Evolutionary conservation across 2,113 vertebrate species (phyloP), one percentile per base, ranked within the genome.

Genomic region (Periophthalmodon schlosseri): DNA sequence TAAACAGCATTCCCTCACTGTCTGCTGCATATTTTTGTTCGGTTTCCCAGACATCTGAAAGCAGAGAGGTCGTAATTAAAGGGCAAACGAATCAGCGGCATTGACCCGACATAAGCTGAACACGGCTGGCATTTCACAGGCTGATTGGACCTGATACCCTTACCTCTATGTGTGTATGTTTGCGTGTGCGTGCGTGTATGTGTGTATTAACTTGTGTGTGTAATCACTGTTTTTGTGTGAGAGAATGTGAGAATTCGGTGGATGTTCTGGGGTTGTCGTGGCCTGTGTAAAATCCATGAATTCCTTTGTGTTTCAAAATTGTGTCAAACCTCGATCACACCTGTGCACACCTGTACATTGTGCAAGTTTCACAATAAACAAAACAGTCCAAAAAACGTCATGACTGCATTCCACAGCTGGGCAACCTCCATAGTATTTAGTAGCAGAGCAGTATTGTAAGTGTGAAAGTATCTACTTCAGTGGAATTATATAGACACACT

Each of bases 301-400:
- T 63, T 34, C 60, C 60, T 63, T 34, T 18, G 60, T 34, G 60
- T 63, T 63, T 63, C 60, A 16, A 73, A 46, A 69, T 73, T 49
- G 57, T 28, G 57, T 60, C 57, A 60, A 60, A 28, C 57, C 56
- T 60, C 23, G 46, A 39, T 78, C 67, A 69, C 49, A 67, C 75
- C 39, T 64, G 13, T 47, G 57, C 72, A 57, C 68, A 21, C 49
- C 58, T 21, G 8, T 67, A 4, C 57, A 5, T 60, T 57, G 60
- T 63, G 60, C 60, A 63, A 63, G 60, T 63, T 34, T 24, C 15
- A 63, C 28, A 16, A 8, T 63, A 63, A 63, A 34, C 60, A 63
- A 63, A 24, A 24, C 57, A 28, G 57, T 24, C 4, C 58, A 3
- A 12, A 23, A 33, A 23, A 33, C 28, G 28, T 34, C 28, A 63